Evolutionary conservation across 2,797 vertebrate genomes (phyloP).

Genomic region (Ptychobarbus kaznakovi): DNA sequence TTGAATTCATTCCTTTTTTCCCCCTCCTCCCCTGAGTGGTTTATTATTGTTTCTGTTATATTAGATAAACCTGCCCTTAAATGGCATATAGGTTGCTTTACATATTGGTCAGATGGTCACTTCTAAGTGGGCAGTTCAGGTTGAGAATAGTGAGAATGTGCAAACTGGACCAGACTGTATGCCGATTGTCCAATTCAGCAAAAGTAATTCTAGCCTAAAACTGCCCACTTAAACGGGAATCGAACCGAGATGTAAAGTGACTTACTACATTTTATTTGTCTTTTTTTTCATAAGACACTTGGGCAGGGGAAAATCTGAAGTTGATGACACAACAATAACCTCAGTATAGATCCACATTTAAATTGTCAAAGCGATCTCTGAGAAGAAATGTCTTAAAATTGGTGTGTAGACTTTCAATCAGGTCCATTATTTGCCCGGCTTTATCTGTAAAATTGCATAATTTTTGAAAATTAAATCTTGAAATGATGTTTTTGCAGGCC

Average conservation of each 20-base stretch:
- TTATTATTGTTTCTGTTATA: neutral
- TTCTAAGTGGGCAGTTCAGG: neutral
- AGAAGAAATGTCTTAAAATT: neutral
- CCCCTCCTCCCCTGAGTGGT: neutral
- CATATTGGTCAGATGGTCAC: neutral
- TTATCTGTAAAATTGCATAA: neutral
- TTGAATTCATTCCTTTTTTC: neutral
- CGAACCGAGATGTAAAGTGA: too few relatives aligned
- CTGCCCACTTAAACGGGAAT: too few relatives aligned
- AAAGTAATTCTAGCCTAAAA: neutral
- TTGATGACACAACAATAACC: neutral
- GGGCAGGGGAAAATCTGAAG: neutral
- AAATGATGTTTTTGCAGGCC: constrained; percentile 67
- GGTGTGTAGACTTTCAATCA: neutral
- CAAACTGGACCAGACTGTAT: too few relatives aligned
- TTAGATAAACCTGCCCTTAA: neutral
- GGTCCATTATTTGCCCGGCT: neutral
- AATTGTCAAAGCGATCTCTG: neutral
- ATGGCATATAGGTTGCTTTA: neutral
- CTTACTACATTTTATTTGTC: neutral
- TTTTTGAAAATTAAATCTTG: neutral
- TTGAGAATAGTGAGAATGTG: too few relatives aligned
- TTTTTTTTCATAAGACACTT: too few relatives aligned
- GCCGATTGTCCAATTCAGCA: too few relatives aligned
- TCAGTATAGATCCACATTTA: neutral